Evolutionary conservation across 2,113 vertebrate species (phyloP), one percentile per base, ranked within the genome.

Genomic region (Macrotus californicus): DNA sequence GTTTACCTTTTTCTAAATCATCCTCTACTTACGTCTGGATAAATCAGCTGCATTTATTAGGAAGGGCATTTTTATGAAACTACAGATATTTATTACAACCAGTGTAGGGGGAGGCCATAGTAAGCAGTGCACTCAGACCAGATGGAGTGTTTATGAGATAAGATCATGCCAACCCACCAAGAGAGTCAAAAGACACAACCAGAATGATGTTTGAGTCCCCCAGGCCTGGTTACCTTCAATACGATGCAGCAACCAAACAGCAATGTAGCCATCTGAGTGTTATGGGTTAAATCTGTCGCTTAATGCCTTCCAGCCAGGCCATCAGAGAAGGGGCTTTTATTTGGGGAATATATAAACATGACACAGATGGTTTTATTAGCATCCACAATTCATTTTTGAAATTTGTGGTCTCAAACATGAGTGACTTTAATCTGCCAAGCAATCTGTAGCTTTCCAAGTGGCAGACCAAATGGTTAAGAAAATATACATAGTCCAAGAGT

Each of bases 341-440:
- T 81, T 67, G 9, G 18, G 26, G 12, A 48, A 31, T 75, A 2
- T 66, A 41, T 72, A 46, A 90, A 72, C 67, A 13, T 76, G 8
- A 76, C 69, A 94, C 31, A 75, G 24, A 64, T 91, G 48, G 66
- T 76, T 84, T 61, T 87, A 56, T 90, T 84, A 70, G 22, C 89
- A 88, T 21, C 48, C 48, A 73, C n/a, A 73, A 29, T 54, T 92
- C 81, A 12, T 88, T 94, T 66, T 76, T 19, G 52, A 87, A 86
- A 8, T 64, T 26, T 81, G 29, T 72, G 26, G 29, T n/a, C 43
- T 11, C 43, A 93, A 39, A 39, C 26, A 80, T 13, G n/a, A 93
- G 21, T 66, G 12, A 52, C 19, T 80, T 75, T 59, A 90, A 59
- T 69, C 34, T 84, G 46, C 43, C 16, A 66, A 11, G 50, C 31